phyloP scores from a whole-genome alignment of 2,113 vertebrate genomes.

The Entelurus aequoreus region DNA sequence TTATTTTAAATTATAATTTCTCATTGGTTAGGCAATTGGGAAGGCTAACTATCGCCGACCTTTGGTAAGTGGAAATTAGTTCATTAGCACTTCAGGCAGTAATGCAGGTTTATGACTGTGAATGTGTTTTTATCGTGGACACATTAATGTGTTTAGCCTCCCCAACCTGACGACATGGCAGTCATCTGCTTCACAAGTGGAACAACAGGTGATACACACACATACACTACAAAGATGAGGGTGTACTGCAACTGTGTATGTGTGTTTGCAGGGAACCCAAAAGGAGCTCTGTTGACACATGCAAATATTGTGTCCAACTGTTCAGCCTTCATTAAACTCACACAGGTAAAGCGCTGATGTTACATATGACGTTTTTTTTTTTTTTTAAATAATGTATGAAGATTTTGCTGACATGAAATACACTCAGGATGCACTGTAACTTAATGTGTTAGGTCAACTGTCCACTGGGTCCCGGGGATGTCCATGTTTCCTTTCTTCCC shows the following conservation, averaged over 20 bases:
- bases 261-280: constrained; percentile 80
- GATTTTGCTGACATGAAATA: too few species aligned
- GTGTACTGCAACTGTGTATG: not conserved
- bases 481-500: constrained; percentile 73
- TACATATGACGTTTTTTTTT: not conserved
- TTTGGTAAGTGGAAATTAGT: constrained; percentile 67
- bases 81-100: not conserved
- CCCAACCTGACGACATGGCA: constrained; percentile 64
- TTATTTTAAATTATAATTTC: not conserved
- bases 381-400: too few species aligned
- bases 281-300: constrained; percentile 89
- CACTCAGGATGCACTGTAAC: too few species aligned
- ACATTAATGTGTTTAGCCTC: constrained; percentile 48
- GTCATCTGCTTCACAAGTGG: constrained; percentile 76
- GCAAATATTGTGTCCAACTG: constrained; percentile 81
- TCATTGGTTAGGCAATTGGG: constrained; percentile 71
- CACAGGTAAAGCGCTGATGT: constrained; percentile 72
- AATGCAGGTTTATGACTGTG: not conserved
- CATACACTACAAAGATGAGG: not conserved
- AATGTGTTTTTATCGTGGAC: not conserved
- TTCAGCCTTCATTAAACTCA: constrained; percentile 79
- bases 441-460: constrained; percentile 40
- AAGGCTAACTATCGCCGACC: constrained; percentile 70
- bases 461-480: constrained; percentile 53
- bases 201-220: constrained; percentile 61